Conservation (phyloP, 2,888 invertebrate genomes). For the Toxonevra muliebris region DNA sequence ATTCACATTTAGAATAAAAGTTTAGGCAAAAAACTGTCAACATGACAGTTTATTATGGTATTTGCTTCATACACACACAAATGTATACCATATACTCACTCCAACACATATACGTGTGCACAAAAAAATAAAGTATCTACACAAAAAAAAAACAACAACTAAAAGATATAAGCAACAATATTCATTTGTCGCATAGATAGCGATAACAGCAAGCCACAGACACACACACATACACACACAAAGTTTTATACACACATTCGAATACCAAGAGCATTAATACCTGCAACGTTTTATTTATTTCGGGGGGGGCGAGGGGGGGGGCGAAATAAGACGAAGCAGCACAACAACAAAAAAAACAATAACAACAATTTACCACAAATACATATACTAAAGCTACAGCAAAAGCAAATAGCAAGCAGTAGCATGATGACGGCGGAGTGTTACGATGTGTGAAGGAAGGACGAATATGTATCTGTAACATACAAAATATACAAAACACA, state of each 20-base stretch:
- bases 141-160: neutral
- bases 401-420: too few relatives aligned
- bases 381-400: too few relatives aligned
- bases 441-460: too few relatives aligned
- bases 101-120: neutral
- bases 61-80: conserved; percentile 6
- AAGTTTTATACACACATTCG: neutral
- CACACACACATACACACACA: neutral
- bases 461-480: too few relatives aligned
- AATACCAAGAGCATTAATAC: too few relatives aligned
- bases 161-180: neutral
- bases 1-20: conserved; percentile 14
- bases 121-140: neutral
- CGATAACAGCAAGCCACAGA: neutral
- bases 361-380: neutral
- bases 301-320: neutral
- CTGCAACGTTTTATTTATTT: too few relatives aligned
- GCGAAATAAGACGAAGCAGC: neutral
- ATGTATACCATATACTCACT: neutral
- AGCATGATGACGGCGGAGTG: too few relatives aligned
- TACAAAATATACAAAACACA: too few relatives aligned
- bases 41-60: conserved; percentile 34
- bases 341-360: neutral
- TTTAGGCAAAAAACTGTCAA: conserved; percentile 34
- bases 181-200: neutral